phyloP scores from a whole-genome alignment of 2,113 vertebrate genomes.

The Myotis yumanensis region DNA sequence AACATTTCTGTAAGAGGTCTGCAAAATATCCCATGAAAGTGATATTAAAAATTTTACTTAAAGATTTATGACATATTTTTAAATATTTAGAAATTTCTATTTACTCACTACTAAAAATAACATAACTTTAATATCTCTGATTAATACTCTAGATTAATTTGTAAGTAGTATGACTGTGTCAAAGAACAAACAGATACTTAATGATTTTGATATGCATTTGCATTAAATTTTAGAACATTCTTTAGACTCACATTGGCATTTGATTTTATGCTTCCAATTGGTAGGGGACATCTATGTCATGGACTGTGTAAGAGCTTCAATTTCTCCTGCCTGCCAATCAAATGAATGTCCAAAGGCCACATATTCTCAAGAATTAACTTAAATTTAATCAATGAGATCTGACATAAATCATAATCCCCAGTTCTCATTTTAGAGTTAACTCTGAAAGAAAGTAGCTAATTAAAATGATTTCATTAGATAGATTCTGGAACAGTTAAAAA shows the following conservation, averaged over 20 bases:
- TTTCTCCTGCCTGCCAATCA: not conserved
- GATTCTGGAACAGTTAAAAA: not conserved
- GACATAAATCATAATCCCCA: not conserved
- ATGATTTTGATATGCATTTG: not conserved
- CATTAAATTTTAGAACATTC: not conserved
- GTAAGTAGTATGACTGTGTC: not conserved
- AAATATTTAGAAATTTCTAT: not conserved
- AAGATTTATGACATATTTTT: not conserved
- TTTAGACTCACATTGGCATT: not conserved
- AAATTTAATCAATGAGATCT: not conserved
- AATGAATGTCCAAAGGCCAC: not conserved
- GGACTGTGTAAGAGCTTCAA: not conserved
- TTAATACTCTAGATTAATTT: not conserved
- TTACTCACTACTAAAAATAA: not conserved
- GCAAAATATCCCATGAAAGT: not conserved
- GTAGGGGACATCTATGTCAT: not conserved
- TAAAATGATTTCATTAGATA: conserved; percentile 19
- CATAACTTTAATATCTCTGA: not conserved
- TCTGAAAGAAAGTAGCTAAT: not conserved
- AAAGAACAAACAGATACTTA: not conserved
- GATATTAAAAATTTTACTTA: not conserved
- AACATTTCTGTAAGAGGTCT: not conserved
- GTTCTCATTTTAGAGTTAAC: not conserved
- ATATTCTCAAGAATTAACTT: not conserved
- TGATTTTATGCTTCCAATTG: not conserved